Conservation (phyloP, 2,888 invertebrate species). For the Agrochola circellaris region DNA sequence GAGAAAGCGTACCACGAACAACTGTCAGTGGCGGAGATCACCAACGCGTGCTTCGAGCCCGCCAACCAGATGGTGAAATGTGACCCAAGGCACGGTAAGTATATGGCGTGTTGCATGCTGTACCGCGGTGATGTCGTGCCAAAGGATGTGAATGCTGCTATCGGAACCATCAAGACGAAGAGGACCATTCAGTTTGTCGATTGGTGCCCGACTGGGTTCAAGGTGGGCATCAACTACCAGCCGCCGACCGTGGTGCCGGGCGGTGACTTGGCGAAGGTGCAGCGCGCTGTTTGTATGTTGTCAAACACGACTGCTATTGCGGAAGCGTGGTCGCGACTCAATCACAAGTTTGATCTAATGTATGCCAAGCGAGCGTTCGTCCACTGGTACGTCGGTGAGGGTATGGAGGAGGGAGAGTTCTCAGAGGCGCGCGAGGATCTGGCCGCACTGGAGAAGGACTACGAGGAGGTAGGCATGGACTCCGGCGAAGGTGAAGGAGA, state of each 20-base stretch:
- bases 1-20: slow-evolving; percentile 98
- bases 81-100: slow-evolving; percentile 97
- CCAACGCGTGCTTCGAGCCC: slow-evolving; percentile 98
- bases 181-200: slow-evolving; percentile 98
- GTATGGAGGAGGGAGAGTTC: slow-evolving; percentile 96
- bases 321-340: slow-evolving; percentile 99
- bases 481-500: slow-evolving; percentile 95
- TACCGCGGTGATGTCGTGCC: slow-evolving; percentile 98
- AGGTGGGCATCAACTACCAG: slow-evolving; percentile 96
- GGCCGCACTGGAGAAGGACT: slow-evolving; percentile 95
- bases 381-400: slow-evolving; percentile 97
- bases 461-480: slow-evolving; percentile 96
- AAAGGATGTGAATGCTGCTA: slow-evolving; percentile 98
- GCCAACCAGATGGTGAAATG: slow-evolving; percentile 99
- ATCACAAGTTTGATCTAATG: slow-evolving; percentile 99
- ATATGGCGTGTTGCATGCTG: slow-evolving; percentile 98
- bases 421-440: slow-evolving; percentile 93
- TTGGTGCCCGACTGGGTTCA: slow-evolving; percentile 96
- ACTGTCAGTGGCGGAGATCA: slow-evolving; percentile 97
- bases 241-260: slow-evolving; percentile 97
- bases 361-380: slow-evolving; percentile 99
- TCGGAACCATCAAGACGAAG: slow-evolving; percentile 98
- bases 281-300: slow-evolving; percentile 98
- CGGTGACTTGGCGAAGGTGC: slow-evolving; percentile 97
- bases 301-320: slow-evolving; percentile 99